Evolutionary conservation across 2,888 invertebrate genomes (phyloP).

Genomic region (Mythimna impura): DNA sequence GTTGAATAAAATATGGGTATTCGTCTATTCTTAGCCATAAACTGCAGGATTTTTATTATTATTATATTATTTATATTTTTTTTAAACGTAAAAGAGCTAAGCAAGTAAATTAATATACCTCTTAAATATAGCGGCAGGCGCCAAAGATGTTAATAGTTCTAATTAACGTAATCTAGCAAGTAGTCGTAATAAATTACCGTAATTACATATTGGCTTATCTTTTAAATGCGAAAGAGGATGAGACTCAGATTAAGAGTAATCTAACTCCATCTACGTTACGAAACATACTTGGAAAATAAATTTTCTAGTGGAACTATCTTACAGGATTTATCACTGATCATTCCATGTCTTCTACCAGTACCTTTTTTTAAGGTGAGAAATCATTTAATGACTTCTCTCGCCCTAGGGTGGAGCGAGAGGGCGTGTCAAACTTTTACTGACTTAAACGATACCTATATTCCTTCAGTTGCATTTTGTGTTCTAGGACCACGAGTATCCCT

Average conservation of each 20-base stretch:
- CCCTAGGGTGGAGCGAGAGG: too few species aligned
- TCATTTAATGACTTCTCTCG: too few species aligned
- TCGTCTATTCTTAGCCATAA: background rate
- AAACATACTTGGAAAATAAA: slow-evolving; percentile 5
- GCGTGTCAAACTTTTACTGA: too few species aligned
- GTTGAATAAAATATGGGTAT: background rate
- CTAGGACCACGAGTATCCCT: too few species aligned
- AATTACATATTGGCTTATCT: slow-evolving; percentile 52
- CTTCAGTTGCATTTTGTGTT: too few species aligned
- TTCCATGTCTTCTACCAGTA: background rate
- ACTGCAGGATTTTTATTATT: background rate
- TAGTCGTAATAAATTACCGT: slow-evolving; percentile 45
- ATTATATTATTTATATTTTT: background rate
- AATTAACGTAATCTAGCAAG: slow-evolving; percentile 52
- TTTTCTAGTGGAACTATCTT: slow-evolving; percentile 17
- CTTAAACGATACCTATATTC: too few species aligned
- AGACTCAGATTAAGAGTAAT: slow-evolving; percentile 33
- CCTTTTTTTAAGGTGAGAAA: too few species aligned
- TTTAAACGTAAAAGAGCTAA: background rate
- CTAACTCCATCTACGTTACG: slow-evolving; percentile 22
- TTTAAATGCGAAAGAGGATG: slow-evolving; percentile 44
- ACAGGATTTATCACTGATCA: background rate
- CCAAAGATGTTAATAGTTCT: slow-evolving; percentile 51
- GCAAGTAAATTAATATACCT: slow-evolving; percentile 18
- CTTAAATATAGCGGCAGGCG: slow-evolving; percentile 45